A percentile compares a stretch with the other conserved stretches of the same genome.
These are phyloP conservation scores for Setipinna tenuifilis DNA, from an alignment of 2,797 vertebrate genomes.

Conservation along the genomic window DNA sequence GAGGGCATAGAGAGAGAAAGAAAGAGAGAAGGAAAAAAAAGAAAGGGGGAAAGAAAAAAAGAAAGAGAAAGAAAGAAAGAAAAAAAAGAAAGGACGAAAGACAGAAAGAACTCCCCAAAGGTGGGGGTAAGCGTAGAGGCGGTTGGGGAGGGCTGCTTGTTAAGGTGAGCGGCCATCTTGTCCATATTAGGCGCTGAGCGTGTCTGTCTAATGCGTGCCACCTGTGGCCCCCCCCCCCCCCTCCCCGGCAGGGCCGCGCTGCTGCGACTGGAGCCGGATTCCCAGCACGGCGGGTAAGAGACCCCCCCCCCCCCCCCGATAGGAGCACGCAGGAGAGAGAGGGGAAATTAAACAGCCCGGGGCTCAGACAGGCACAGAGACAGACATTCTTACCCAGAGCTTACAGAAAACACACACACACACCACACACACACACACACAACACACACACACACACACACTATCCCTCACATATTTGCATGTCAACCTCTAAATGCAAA, in stretches of 20 bases:
- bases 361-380: slow-evolving; percentile 53
- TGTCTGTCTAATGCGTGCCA: slow-evolving; percentile 65
- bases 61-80: no score
- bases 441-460: slow-evolving; percentile 41
- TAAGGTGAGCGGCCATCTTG: slow-evolving; percentile 52
- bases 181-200: slow-evolving; percentile 52
- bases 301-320: no score
- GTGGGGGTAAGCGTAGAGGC: no score
- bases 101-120: no score
- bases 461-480: slow-evolving; percentile 10
- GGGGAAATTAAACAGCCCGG: slow-evolving; percentile 73
- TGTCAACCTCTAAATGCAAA: neutral
- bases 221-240: slow-evolving; percentile 54
- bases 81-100: no score
- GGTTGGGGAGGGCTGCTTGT: slow-evolving; percentile 22
- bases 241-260: slow-evolving; percentile 46
- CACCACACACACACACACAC: slow-evolving; percentile 39
- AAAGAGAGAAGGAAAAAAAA: no score
- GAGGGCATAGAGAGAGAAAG: no score
- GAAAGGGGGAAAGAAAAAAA: no score
- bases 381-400: slow-evolving; percentile 29
- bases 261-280: slow-evolving; percentile 39
- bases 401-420: slow-evolving; percentile 36
- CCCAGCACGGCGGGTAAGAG: neutral
- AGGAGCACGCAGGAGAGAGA: neutral